phyloP scores from a whole-genome alignment of 1,140 invertebrate species.

The Apis dorsata region DNA sequence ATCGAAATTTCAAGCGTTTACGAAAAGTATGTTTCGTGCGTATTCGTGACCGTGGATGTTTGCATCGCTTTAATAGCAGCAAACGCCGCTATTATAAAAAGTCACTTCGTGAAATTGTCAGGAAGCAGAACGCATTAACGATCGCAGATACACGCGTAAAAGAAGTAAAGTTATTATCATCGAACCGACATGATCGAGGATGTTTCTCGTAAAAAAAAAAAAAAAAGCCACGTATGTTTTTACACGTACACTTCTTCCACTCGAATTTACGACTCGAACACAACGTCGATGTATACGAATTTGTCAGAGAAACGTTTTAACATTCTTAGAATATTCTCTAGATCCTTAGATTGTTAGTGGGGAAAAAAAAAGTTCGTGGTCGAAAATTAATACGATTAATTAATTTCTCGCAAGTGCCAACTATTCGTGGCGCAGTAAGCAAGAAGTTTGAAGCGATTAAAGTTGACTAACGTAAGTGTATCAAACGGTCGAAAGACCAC shows the following conservation, averaged over 20 bases:
- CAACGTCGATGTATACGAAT: no score
- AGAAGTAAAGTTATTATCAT: background rate
- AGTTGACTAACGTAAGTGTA: background rate
- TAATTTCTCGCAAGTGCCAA: background rate
- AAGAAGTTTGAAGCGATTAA: background rate
- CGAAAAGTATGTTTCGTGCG: background rate
- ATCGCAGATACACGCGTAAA: background rate
- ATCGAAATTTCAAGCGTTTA: background rate
- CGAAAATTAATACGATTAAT: background rate
- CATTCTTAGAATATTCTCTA: no score
- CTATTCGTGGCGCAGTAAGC: background rate
- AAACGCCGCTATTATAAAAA: slow-evolving; percentile 9
- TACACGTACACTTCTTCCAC: no score
- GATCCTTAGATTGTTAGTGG: no score
- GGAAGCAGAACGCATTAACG: no score
- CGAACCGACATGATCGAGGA: no score
- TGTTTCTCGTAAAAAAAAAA: no score
- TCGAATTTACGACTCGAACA: no score
- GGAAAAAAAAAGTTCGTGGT: no score
- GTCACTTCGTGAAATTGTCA: slow-evolving; percentile 2
- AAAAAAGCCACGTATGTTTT: background rate
- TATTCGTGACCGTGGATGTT: background rate
- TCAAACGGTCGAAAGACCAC: slow-evolving; percentile 3
- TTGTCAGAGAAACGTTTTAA: no score
- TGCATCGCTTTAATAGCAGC: background rate